Conservation (phyloP, 2,113 vertebrate genomes). For the Centropus unirufus region DNA sequence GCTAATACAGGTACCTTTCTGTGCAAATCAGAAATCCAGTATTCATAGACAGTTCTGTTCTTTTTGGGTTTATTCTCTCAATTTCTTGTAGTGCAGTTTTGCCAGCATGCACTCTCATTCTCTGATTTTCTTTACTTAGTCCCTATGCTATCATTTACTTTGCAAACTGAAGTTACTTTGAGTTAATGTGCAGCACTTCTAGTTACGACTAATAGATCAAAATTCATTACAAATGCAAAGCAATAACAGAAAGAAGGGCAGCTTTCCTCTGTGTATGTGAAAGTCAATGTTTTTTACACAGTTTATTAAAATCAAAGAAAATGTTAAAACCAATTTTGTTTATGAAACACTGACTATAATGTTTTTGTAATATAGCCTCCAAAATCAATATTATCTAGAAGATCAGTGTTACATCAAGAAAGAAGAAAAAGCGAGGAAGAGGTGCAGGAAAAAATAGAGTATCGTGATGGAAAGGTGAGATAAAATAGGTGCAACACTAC, state of each 20-base stretch:
- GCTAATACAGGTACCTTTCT: background rate
- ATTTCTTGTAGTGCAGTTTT: background rate
- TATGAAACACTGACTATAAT: background rate
- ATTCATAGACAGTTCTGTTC: background rate
- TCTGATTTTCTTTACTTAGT: background rate
- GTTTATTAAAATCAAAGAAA: background rate
- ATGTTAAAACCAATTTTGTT: background rate
- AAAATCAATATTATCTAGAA: constrained; percentile 39
- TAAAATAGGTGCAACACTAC: background rate
- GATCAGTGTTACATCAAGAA: background rate
- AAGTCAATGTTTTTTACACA: background rate
- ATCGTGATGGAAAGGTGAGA: constrained; percentile 73
- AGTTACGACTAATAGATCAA: background rate
- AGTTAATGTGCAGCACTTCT: background rate
- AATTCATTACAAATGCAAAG: background rate
- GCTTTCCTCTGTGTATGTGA: background rate
- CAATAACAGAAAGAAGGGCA: background rate
- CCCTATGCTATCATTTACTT: background rate
- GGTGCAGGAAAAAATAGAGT: constrained; percentile 67
- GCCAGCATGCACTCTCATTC: background rate
- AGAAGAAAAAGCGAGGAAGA: constrained; percentile 16
- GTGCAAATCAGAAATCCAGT: background rate
- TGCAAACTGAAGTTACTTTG: background rate
- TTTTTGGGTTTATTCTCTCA: background rate
- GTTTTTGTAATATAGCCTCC: background rate